Evolutionary conservation across 2,113 vertebrate genomes (phyloP), one percentile per base, ranked within the genome.

Genomic region (Pyxicephalus adspersus): DNA sequence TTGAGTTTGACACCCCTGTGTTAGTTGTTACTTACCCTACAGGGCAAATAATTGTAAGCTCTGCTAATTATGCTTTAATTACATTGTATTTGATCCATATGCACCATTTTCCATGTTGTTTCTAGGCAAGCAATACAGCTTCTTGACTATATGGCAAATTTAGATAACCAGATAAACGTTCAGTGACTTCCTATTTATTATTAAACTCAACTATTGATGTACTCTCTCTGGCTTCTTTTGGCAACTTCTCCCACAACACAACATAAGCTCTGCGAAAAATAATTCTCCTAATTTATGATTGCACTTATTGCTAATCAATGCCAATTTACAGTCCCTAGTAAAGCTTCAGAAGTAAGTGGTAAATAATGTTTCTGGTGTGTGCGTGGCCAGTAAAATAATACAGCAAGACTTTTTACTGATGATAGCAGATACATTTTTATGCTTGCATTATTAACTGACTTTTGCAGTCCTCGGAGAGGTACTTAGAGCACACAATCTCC

Each of bases 291-390:
- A 80, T 71, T 80, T 80, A 80, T 29, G 22, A 68, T 60, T 80
- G 57, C 31, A 80, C 55, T 80, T 80, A 60, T 71, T 50, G n/a
- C 54, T 80, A 80, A 80, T 71, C 66, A 80, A 80, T 80, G 63
- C 11, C 31, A 80, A 80, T 80, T 80, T 80, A 80, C 34, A 61
- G 66, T 51, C 29, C 23, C 65, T 80, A 71, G 57, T 80, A 80
- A 80, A 80, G 66, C 15, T 52, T 38, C 20, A 55, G 23, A 80
- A 29, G 55, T 45, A 25, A 57, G 26, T 23, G 15, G 31, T 51
- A 71, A 61, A 80, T 79, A 38, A 68, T 80, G 25, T 51, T 61
- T 51, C n/a, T 50, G 34, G 34, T 60, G 54, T 15, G 23, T 22
- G 57, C 22, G 5, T 18, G 38, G 55, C n/a, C 23, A n/a, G 5